Base-by-base conservation (phyloP, 2,888 invertebrate genomes). In the Notodonta ziczac region DNA sequence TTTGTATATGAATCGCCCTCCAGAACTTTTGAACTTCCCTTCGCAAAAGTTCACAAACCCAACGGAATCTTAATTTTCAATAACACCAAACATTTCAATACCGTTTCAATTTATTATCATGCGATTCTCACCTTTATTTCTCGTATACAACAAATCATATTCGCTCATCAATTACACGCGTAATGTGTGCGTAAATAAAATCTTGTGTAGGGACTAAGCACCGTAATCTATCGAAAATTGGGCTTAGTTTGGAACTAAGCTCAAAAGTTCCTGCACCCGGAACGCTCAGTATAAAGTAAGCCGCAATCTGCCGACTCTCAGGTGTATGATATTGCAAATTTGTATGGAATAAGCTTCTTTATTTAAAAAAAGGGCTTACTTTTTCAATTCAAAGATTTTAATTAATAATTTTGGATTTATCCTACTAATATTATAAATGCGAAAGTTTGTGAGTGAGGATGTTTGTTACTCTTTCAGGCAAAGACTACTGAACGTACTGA, bases 251-350 rank as follows among this genome's bases (percentile, higher is more conserved):
- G 10, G 78, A 72, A 75, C 81, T 81, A 60, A 74, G 59, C 56
- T 53, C 24, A 56, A 14, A 51, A 39, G 52, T 14, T 56, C 44
- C 55, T 84, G 58, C 80, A 80, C 83, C 81, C 77, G 81, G 81
- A 82, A 80, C 82, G 82, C 75, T 85, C 76, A 83, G 83, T 85
- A 84, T 86, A 83, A 87, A 86, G 84, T 88, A 84, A 86, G 84
- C 86, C 88, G 84, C 90, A 91, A 90, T 91, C 90, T 91, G 90
- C 89, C 85, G 82, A 85, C 86, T 81, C 85, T 87, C 89, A 91
- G 91, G 90, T 91, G 89, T 81, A 87, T 76, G 69, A 72, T 74
- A 76, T 69, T 73, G 68, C 71, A 52, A 2, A 70, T 68, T 74
- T 65, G 51, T 77, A 67, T 78, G 87, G 88, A 86, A 80, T 70